Base-by-base conservation (phyloP, 2,113 vertebrate genomes). In the Silurus meridionalis region DNA sequence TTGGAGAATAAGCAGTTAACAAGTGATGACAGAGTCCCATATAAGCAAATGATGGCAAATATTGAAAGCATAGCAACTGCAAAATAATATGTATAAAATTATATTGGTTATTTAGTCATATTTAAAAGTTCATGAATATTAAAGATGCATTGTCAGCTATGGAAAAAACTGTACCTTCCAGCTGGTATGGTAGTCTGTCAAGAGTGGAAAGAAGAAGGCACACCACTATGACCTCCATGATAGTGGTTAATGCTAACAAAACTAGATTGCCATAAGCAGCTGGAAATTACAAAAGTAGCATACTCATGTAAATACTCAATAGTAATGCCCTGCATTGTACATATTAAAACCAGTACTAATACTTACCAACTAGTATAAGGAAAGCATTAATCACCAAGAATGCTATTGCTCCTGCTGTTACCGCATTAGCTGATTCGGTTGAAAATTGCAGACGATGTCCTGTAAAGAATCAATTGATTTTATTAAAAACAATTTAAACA, bases 201-300 rank as follows among this genome's bases (percentile, higher is more conserved):
- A 96, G 11, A 0, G 96, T 96, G 63, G 96, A 97, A 63, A 98
- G 96, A 55, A 97, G 94, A 63, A 98, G 95, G 87, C 96, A 97
- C 77, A 97, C 25, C 8, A 95, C 87, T 87, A 95, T 63, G 28
- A 96, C 88, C 91, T 97, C 96, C 96, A 97, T 96, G 60, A 92
- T 71, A 28, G 91, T 74, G 77, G 95, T 96, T 86, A 94, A 82
- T 85, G 92, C 90, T 88, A 97, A 87, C 48, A 97, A 92, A 86
- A 97, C 94, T 77, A 96, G 0, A n/a, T 96, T 96, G 17, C 92
- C 92, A 83, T 94, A 93, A 81, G 95, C 91, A 91, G 96, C 96
- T 97, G 92, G 60, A 80, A 28, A 90, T 61, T 0, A 25, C n/a
- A 92, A 60, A 17, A 58, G 37, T 80, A 52, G 25, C 25, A 28